phyloP scores from a whole-genome alignment of 2,888 invertebrate species.

The Holacanthella duospinosa region DNA sequence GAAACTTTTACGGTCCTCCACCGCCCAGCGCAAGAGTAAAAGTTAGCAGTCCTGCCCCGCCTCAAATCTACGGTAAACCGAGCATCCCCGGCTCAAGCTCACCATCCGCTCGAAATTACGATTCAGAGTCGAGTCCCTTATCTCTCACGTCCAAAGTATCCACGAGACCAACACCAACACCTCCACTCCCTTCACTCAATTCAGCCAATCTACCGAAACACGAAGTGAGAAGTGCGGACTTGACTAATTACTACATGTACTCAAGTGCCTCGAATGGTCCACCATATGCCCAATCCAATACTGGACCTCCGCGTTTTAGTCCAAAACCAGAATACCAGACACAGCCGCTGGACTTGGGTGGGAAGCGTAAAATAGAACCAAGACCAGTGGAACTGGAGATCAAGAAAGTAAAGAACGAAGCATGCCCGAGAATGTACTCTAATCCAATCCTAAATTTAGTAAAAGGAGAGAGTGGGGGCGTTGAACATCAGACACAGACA shows the following conservation, averaged over 20 bases:
- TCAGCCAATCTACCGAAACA: slow-evolving; percentile 29
- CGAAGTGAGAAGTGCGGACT: slow-evolving; percentile 25
- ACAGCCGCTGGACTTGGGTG: slow-evolving; percentile 66
- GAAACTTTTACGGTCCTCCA: too few relatives aligned
- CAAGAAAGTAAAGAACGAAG: slow-evolving; percentile 13
- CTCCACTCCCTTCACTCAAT: slow-evolving; percentile 46
- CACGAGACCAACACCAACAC: slow-evolving; percentile 44
- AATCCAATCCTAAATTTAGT: not conserved
- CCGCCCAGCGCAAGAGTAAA: too few relatives aligned
- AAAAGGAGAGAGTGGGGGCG: not conserved
- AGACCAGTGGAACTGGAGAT: slow-evolving; percentile 12
- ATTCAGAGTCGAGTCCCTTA: slow-evolving; percentile 44
- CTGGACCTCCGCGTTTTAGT: slow-evolving; percentile 6
- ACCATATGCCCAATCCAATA: slow-evolving; percentile 7
- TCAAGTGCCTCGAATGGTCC: slow-evolving; percentile 9
- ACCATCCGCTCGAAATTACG: slow-evolving; percentile 45
- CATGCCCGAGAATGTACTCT: not conserved
- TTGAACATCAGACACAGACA: not conserved
- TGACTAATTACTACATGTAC: slow-evolving; percentile 26
- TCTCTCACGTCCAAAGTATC: slow-evolving; percentile 52
- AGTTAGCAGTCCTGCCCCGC: slow-evolving; percentile 67
- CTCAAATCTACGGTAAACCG: slow-evolving; percentile 61
- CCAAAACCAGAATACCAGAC: slow-evolving; percentile 52
- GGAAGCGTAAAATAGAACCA: slow-evolving; percentile 33
- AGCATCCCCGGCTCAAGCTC: slow-evolving; percentile 45